Conservation (phyloP, 2,113 vertebrate genomes). For the Siniperca chuatsi region DNA sequence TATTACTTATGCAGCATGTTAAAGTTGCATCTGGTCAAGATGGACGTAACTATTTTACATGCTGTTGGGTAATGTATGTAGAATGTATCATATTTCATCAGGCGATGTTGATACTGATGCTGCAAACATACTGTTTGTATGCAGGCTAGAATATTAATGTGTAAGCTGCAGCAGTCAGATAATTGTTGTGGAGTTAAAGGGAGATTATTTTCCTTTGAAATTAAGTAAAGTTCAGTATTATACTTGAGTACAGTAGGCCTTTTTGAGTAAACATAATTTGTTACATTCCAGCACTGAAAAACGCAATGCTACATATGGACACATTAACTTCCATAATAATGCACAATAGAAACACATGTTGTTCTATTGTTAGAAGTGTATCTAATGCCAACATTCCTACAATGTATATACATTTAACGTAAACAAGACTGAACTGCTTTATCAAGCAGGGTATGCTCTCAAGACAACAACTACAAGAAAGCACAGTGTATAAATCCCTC, state of each 20-base stretch:
- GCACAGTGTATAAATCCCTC: not conserved
- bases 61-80: not conserved
- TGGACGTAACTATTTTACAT: not conserved
- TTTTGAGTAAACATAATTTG: not conserved
- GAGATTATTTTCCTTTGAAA: not conserved
- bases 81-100: not conserved
- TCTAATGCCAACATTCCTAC: not conserved
- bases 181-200: not conserved
- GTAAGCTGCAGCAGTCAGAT: not conserved
- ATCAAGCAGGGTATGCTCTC: not conserved
- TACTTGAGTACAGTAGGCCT: not conserved
- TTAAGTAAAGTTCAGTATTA: not conserved
- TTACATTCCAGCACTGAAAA: not conserved
- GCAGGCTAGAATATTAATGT: not conserved
- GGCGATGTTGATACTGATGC: not conserved
- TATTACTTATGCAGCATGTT: not conserved
- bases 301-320: not conserved
- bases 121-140: not conserved
- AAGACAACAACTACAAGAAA: not conserved
- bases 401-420: not conserved
- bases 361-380: too few species aligned
- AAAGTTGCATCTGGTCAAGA: not conserved
- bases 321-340: not conserved
- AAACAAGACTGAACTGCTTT: not conserved
- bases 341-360: not conserved